Conservation (phyloP, 1,140 invertebrate genomes). For the Drosophila athabasca region DNA sequence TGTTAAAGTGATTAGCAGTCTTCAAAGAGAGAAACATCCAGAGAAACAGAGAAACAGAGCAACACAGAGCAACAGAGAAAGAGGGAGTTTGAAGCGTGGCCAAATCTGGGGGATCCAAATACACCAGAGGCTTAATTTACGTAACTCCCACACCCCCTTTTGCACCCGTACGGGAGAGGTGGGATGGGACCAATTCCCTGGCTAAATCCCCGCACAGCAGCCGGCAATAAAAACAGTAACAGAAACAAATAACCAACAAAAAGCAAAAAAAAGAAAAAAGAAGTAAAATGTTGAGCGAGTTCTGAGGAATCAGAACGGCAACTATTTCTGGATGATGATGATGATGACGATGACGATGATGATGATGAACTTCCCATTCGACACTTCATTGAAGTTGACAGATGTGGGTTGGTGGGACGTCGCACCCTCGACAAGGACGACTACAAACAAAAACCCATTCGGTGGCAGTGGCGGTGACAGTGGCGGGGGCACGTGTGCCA, state of each 20-base stretch:
- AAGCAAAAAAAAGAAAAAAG: slow-evolving; percentile 30
- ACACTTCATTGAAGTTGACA: slow-evolving; percentile 83
- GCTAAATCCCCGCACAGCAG: slow-evolving; percentile 67
- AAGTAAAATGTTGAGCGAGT: not conserved
- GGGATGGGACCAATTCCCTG: slow-evolving; percentile 6
- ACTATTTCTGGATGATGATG: slow-evolving; percentile 53
- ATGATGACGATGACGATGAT: not conserved
- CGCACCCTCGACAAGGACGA: slow-evolving; percentile 2
- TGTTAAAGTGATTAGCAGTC: slow-evolving; percentile 83
- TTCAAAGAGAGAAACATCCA: slow-evolving; percentile 56
- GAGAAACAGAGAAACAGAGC: not conserved
- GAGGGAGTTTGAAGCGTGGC: slow-evolving; percentile 32
- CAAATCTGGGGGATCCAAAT: slow-evolving; percentile 56
- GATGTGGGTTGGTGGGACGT: slow-evolving; percentile 64
- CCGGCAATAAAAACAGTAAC: slow-evolving; percentile 73
- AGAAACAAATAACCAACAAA: slow-evolving; percentile 31
- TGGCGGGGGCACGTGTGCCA: slow-evolving; percentile 51
- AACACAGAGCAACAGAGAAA: not conserved
- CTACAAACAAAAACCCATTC: slow-evolving; percentile 19
- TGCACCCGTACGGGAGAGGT: not conserved
- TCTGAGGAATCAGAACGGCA: slow-evolving; percentile 56
- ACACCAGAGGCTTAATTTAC: slow-evolving; percentile 76
- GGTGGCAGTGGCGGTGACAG: not conserved
- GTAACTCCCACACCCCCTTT: slow-evolving; percentile 21
- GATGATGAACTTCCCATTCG: slow-evolving; percentile 77